These are phyloP conservation scores for Petrocephalus zakoni DNA, from an alignment of 2,113 vertebrate species.

Conservation along the genomic window DNA sequence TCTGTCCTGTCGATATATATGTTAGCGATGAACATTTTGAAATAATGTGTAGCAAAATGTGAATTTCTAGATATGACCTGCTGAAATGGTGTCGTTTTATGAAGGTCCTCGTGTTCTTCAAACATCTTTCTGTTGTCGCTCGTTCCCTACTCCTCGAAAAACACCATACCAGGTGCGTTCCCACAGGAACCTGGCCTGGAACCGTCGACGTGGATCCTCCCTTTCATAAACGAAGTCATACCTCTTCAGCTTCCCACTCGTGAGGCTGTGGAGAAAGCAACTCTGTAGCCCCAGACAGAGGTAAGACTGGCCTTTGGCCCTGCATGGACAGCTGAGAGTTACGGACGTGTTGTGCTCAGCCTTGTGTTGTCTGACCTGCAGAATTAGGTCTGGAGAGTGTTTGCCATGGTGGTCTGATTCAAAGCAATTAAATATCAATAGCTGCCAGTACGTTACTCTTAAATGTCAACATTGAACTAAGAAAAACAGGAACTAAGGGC, in stretches of 20 bases:
- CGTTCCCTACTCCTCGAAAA: not conserved
- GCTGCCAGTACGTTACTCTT: too few species aligned
- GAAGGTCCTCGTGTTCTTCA: not conserved
- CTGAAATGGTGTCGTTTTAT: not conserved
- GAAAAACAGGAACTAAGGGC: not conserved
- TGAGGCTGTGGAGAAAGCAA: too few species aligned
- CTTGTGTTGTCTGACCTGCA: not conserved
- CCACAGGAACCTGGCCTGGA: slow-evolving; percentile 3
- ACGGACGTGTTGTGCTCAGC: not conserved
- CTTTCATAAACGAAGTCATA: not conserved
- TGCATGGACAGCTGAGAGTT: not conserved
- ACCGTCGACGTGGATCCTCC: not conserved
- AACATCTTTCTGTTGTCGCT: not conserved
- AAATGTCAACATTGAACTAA: not conserved
- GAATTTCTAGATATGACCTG: not conserved
- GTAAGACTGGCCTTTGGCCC: slow-evolving; percentile 5
- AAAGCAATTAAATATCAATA: not conserved
- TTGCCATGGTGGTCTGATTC: not conserved
- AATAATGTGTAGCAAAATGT: not conserved
- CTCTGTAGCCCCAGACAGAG: not conserved
- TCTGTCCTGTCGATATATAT: not conserved
- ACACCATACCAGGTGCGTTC: not conserved
- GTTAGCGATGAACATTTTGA: not conserved
- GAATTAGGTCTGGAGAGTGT: not conserved
- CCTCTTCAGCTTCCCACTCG: not conserved